Evolutionary conservation across 1,140 invertebrate species (phyloP), one percentile per base, ranked within the genome.

Genomic region (Sesamia nonagrioides): DNA sequence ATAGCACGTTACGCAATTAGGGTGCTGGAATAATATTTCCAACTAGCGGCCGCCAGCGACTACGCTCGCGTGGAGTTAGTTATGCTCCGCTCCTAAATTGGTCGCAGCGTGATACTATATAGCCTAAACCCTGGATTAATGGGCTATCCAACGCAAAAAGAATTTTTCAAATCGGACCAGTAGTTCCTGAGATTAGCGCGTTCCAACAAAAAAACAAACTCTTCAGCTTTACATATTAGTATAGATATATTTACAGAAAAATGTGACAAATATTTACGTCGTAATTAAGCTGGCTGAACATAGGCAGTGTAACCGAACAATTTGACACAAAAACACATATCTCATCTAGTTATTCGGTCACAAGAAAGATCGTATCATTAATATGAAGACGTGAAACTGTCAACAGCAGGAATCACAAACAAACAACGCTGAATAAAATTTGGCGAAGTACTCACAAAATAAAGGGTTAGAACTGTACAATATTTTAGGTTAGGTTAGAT

Each of bases 371-470:
- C 74, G 68, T 78, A 81, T 75, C 76, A 78, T 81, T 81, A 81
- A 81, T 81, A 81, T 75, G 50, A 61, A 73, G 69, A 74, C 33
- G 69, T 78, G 75, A 81, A 81, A 69, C 80, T 78, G 76, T 75
- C 80, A 75, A 68, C 76, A 75, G 52, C 80, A 77, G 50, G 50
- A 9, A 77, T 35, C 52, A 66, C 74, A 76, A 77, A 72, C 74
- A 76, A 80, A 76, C 72, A 76, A 52, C 68, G 56, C 0, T 50
- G 21, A 61, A 78, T 42, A 60, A 52, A 78, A 78, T 52, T 61
- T 56, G 42, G 45, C 60, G 42, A 75, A 74, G 18, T 37, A 37
- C 15, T 37, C 9, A 60, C 58, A 60, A 60, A 35, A n/a, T 63
- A 63, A 63, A 63, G 69, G 48, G 35, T 72, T 18, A 27, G n/a